Base-by-base conservation (phyloP, 2,888 invertebrate species). In the Aporophyla lueneburgensis region DNA sequence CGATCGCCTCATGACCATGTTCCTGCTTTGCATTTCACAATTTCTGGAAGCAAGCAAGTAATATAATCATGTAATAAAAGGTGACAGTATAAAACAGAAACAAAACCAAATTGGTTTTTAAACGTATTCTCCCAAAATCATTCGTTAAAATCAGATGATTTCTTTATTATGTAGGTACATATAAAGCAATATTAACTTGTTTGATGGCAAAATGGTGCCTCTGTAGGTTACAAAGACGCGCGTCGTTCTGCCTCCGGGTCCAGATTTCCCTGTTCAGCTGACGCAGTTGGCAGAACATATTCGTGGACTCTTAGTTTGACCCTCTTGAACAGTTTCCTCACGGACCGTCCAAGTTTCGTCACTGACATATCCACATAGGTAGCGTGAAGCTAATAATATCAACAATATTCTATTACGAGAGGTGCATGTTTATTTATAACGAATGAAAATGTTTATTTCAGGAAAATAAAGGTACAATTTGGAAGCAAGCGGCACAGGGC, bases 381-480 rank as follows among this genome's bases (percentile, higher is more conserved):
- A 46, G 21, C 43, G 53, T 19, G 65, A 43, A 59, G 24, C 80
- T 69, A 80, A 65, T 65, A 69, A 74, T 80, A 80, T 24, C 49
- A 24, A 27, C 19, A 24, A 14, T 59, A 33, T 69, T 69, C 69
- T 80, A 68, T 74, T 66, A 69, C n/a, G 59, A 66, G 75, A 76
- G 49, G 21, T 66, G 65, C 59, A 71, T 54, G 79, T 78, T 54
- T 78, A 79, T 78, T 72, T 66, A 69, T 65, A 76, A 77, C 61
- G 24, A 0, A 77, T 21, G 69, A 62, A 63, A 78, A 77, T 78
- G 43, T 51, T 75, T 75, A 75, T 77, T 78, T 67, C 53, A 43
- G 61, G 66, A 56, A 51, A 62, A 24, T 79, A 14, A 79, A 67
- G 33, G 67, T 58, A 24, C 10, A 16, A 43, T 58, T 27, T 54